Evolutionary conservation across 2,888 invertebrate genomes (phyloP), one percentile per base, ranked within the genome.

Genomic region (Axea sp.): DNA sequence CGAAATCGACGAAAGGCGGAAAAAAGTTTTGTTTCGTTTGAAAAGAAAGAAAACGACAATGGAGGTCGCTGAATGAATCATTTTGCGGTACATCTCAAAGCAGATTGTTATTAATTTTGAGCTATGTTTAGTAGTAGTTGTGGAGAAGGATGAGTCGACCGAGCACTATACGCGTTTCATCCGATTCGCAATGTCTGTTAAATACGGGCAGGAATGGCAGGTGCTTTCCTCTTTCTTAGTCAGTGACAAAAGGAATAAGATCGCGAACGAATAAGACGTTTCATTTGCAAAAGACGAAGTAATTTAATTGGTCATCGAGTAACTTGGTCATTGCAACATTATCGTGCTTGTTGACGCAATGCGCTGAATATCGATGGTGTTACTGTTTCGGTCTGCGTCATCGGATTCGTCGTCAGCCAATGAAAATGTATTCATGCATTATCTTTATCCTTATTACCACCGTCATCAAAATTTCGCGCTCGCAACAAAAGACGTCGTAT

Each of bases 361-460:
- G 67, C 49, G 19, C 26, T 49, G 57, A 57, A 67, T 67, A 68
- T 68, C 59, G 68, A 68, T 59, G 68, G 51, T 26, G 39, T 39
- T 39, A 31, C 55, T 30, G 55, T 53, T 65, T 22, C 39, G 30
- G 4, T 9, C 19, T n/a, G 39, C 49, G 8, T n/a, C 41, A 3
- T 41, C 41, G 15, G 6, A 35, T 15, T 9, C 4, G 2, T 5
- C 47, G 30, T 45, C 53, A 45, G 2, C 65, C 45, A 55, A 55
- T 65, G 45, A 55, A 57, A 67, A 67, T 45, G 55, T 55, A 65
- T 65, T 45, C 30, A n/a, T 30, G 26, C 37, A 55, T 45, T 55
- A 59, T 68, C 43, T 43, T 53, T 11, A 45, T 72, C 55, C 49
- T 72, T 65, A 72, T 37, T 49, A 51, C 14, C 41, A 19, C 19